Evolutionary conservation across 2,797 vertebrate genomes (phyloP).

Genomic region (Helarctos malayanus): DNA sequence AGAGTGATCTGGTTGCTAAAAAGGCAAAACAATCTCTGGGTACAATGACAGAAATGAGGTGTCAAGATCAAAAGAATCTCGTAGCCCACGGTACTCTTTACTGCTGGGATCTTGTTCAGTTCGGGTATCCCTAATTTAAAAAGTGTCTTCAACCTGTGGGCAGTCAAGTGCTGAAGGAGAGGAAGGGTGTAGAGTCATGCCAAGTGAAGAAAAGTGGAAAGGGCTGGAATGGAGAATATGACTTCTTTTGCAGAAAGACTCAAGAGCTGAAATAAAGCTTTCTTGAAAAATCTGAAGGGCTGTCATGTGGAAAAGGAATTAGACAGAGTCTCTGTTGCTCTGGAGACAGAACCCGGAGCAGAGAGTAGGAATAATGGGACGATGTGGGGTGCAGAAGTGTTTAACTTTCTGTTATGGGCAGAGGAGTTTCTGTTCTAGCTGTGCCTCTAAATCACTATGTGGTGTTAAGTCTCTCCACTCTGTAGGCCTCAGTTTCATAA

Average conservation of each 20-base stretch:
- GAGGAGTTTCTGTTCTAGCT: not conserved
- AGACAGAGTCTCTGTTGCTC: not conserved
- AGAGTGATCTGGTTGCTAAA: not conserved
- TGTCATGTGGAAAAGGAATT: conserved; percentile 11
- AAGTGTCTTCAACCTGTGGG: not conserved
- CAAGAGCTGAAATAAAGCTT: conserved; percentile 33
- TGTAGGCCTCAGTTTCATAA: not conserved
- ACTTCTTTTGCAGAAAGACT: conserved; percentile 22
- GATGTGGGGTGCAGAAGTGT: not conserved
- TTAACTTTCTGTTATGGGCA: not conserved
- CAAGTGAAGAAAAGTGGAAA: not conserved
- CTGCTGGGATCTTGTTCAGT: not conserved
- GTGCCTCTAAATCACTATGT: not conserved
- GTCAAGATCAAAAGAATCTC: not conserved
- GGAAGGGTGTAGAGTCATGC: not conserved
- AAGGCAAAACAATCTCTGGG: not conserved
- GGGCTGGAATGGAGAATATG: not conserved
- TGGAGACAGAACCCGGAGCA: conserved; percentile 15
- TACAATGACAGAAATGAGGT: not conserved
- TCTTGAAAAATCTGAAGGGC: conserved; percentile 40
- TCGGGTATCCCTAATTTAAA: not conserved
- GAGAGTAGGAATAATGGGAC: not conserved
- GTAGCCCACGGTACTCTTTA: not conserved
- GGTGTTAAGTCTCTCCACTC: not conserved
- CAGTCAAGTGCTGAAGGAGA: not conserved